Evolutionary conservation across 2,797 vertebrate species (phyloP).

Genomic region (Hemibagrus guttatus): DNA sequence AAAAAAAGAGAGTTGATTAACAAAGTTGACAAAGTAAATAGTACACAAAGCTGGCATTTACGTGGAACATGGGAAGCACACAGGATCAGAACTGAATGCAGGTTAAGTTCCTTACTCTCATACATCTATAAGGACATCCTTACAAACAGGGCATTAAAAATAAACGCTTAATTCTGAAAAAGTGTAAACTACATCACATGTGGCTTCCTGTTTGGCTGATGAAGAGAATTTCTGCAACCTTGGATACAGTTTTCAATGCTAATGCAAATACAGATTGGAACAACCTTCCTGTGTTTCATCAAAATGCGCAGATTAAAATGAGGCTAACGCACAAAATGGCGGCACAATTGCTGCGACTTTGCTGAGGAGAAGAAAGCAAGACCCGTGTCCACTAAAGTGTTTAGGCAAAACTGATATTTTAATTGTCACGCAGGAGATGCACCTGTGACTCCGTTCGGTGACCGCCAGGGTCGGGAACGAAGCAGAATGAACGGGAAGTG

Average conservation of each 20-base stretch:
- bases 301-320: background rate
- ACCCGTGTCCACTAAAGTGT: background rate
- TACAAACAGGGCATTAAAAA: background rate
- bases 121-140: background rate
- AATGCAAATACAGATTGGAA: background rate
- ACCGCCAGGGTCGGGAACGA: background rate
- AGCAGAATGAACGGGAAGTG: conserved; percentile 1
- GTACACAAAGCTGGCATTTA: background rate
- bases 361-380: background rate
- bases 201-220: background rate
- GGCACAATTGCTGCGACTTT: background rate
- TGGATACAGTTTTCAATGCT: background rate
- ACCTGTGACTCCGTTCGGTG: conserved; percentile 25
- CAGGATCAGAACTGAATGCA: background rate
- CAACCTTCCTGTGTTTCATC: background rate
- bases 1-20: background rate
- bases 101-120: background rate
- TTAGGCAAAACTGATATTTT: conserved; percentile 11
- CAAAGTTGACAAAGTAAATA: background rate
- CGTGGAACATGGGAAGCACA: background rate
- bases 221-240: background rate
- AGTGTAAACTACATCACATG: background rate
- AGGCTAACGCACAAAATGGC: background rate
- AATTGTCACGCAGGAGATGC: conserved; percentile 22
- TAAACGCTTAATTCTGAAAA: background rate